Percentiles rank a stretch among this genome's conserved stretches.
Conservation (phyloP, 2,113 vertebrate species). For the Pycnonotus jocosus region DNA sequence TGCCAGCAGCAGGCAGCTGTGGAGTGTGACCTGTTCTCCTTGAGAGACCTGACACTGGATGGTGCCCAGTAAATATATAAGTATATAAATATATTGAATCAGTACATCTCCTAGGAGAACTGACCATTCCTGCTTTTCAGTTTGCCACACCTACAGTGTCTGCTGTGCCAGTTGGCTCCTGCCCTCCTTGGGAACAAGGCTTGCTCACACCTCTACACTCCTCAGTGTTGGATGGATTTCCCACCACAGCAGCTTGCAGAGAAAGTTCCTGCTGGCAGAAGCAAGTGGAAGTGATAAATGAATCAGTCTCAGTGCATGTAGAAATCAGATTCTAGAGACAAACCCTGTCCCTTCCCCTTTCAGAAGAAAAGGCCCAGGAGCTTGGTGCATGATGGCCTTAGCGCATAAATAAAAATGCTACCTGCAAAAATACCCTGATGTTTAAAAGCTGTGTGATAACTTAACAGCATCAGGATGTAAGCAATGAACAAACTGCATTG, state of each 20-base stretch:
- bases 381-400: background rate
- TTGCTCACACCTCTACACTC: background rate
- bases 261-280: background rate
- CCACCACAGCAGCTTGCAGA: background rate
- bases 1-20: background rate
- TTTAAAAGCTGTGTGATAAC: background rate
- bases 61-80: background rate
- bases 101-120: background rate
- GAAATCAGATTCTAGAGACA: background rate
- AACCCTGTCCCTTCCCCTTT: background rate
- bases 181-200: background rate
- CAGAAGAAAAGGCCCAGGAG: background rate
- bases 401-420: background rate
- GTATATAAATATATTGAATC: background rate
- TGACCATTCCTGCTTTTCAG: background rate
- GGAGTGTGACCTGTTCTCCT: background rate
- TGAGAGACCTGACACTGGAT: background rate
- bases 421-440: background rate
- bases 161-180: conserved; percentile 16
- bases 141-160: background rate
- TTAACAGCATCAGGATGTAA: background rate
- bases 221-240: background rate
- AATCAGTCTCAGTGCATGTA: background rate
- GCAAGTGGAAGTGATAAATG: background rate
- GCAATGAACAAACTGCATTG: background rate